Percentiles rank a stretch among this genome's conserved stretches.
These are phyloP conservation scores for Strix occidentalis DNA, from an alignment of 2,797 vertebrate genomes.

Conservation along the genomic window DNA sequence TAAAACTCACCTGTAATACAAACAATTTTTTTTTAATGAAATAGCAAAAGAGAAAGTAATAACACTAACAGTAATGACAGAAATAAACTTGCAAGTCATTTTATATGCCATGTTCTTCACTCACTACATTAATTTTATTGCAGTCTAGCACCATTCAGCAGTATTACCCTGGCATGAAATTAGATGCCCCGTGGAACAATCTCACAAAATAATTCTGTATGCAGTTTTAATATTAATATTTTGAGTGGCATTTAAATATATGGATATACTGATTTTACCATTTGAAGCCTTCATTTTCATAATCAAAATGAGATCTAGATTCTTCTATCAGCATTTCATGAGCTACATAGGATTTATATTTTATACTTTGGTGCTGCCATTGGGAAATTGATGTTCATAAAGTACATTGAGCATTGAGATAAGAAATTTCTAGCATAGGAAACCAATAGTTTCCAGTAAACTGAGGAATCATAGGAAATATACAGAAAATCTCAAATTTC, in stretches of 20 bases:
- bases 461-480: not conserved
- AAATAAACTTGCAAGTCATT: slow-evolving; percentile 16
- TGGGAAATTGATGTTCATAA: not conserved
- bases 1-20: not conserved
- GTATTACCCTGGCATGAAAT: not conserved
- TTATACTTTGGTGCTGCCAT: not conserved
- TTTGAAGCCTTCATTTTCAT: not conserved
- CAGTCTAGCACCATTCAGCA: not conserved
- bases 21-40: not conserved
- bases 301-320: not conserved
- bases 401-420: not conserved
- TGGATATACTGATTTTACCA: not conserved
- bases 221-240: not conserved
- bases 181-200: not conserved
- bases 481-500: not conserved
- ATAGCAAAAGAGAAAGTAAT: not conserved
- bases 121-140: not conserved
- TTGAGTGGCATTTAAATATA: not conserved
- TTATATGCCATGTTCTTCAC: not conserved
- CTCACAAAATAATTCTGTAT: not conserved
- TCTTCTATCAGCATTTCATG: not conserved
- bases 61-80: not conserved
- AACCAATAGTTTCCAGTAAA: not conserved
- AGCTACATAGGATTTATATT: not conserved
- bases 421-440: not conserved